Evolutionary conservation across 1,140 invertebrate species (phyloP), one percentile per base, ranked within the genome.

Genomic region (Watersipora subatra): DNA sequence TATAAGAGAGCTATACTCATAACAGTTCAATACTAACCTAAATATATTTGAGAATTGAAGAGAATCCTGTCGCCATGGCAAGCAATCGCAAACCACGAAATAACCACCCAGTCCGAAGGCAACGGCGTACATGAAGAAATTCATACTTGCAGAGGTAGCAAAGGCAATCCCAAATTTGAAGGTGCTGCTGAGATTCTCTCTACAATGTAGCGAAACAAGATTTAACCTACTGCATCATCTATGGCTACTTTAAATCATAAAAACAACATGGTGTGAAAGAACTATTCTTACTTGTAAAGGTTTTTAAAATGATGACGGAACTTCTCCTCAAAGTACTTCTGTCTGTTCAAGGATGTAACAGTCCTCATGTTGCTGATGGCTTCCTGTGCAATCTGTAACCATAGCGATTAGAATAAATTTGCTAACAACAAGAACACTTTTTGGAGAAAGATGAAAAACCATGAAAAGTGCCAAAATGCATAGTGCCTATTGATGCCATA

Each of bases 361-460:
- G 46, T 55, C 17, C 46, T 17, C 17, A 55, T 55, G 22, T 55
- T 55, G 46, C 46, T 55, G 46, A 55, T 55, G 17, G 22, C 46
- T 55, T 55, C 46, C 46, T 55, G 46, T 17, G 46, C 46, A 55
- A 55, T 55, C 46, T 55, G 46, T 22, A 55, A 22, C 46, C 17
- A 55, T 17, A 55, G 46, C 46, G 22, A n/a, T n/a, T n/a, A n/a
- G n/a, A n/a, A n/a, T n/a, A n/a, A n/a, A n/a, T n/a, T n/a, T 64
- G 63, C 12, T 26, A 90, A 90, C 74, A 92, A 93, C 0, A 86
- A 86, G 69, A 93, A 92, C 75, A 93, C 93, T 72, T 92, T 88
- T 0, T 83, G 84, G 67, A 93, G 91, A 22, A 88, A 89, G 22
- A 85, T 82, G 75, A 91, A 89, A 78, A 93, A 93, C 0, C 94